Conservation (phyloP, 2,888 invertebrate genomes). For the Caenorhabditis sp. region DNA sequence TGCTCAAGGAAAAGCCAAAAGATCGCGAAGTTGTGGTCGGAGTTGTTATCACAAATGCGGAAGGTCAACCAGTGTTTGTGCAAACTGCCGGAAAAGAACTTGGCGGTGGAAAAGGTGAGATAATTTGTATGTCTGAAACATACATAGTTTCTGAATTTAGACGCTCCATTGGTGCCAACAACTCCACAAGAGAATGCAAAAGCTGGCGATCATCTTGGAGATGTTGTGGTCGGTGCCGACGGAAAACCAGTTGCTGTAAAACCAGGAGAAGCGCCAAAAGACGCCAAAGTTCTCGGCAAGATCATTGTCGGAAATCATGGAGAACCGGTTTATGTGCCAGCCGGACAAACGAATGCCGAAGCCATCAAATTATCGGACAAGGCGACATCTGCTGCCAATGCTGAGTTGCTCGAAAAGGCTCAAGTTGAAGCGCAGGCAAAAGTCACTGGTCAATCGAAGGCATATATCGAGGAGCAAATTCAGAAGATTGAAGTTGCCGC, state of each 20-base stretch:
- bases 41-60: conserved; percentile 8
- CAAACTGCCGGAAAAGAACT: conserved; percentile 33
- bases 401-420: conserved; percentile 20
- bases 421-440: conserved; percentile 20
- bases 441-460: conserved; percentile 32
- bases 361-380: conserved; percentile 16
- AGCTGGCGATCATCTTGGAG: conserved; percentile 25
- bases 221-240: conserved; percentile 16
- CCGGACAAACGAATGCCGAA: conserved; percentile 9
- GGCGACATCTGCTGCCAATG: conserved; percentile 16
- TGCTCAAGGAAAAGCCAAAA: conserved; percentile 23
- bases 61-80: conserved; percentile 24
- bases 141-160: background rate
- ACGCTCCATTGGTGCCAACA: conserved; percentile 30
- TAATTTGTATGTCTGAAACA: too few species aligned
- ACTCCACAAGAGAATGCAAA: conserved; percentile 31
- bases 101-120: conserved; percentile 20
- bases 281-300: conserved; percentile 19
- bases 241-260: conserved; percentile 30
- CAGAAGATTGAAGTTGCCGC: conserved; percentile 6
- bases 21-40: conserved; percentile 31
- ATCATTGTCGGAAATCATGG: conserved; percentile 28
- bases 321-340: conserved; percentile 32
- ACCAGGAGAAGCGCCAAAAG: conserved; percentile 23
- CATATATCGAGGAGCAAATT: conserved; percentile 25